Percentiles rank a stretch among this genome's conserved stretches.
phyloP scores from a whole-genome alignment of 2,113 vertebrate species.

The Siniperca knerii region DNA sequence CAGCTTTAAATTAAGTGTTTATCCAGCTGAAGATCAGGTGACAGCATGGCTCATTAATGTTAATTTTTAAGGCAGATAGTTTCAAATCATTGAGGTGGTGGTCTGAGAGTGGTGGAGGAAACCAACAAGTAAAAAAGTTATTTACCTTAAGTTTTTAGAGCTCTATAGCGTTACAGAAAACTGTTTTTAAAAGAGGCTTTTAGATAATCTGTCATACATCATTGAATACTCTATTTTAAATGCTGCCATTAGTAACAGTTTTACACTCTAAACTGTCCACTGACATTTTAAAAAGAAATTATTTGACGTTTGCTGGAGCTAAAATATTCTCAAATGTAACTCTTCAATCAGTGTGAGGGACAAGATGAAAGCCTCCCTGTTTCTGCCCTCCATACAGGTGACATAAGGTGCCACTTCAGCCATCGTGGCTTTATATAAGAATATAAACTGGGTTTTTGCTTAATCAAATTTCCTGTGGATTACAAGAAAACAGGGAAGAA shows the following conservation, averaged over 20 bases:
- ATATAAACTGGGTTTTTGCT: not conserved
- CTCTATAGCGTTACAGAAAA: not conserved
- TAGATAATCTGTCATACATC: no score
- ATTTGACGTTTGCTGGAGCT: not conserved
- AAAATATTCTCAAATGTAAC: not conserved
- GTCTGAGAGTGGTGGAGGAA: not conserved
- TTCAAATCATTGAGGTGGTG: not conserved
- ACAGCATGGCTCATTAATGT: no score
- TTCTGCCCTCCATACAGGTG: no score
- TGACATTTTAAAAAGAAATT: no score
- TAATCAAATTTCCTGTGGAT: not conserved
- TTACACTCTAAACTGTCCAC: not conserved
- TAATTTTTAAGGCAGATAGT: no score
- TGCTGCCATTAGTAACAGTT: not conserved
- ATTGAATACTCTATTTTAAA: no score
- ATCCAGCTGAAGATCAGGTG: no score
- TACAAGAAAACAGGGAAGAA: not conserved
- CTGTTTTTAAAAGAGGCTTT: no score
- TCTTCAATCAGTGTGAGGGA: not conserved
- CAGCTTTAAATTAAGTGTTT: not conserved
- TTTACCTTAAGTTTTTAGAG: not conserved
- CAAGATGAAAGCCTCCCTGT: not conserved
- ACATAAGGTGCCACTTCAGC: not conserved
- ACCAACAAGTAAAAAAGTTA: not conserved
- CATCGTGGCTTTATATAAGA: not conserved